phyloP scores from a whole-genome alignment of 2,888 invertebrate species.

The Drosophila sordidula region DNA sequence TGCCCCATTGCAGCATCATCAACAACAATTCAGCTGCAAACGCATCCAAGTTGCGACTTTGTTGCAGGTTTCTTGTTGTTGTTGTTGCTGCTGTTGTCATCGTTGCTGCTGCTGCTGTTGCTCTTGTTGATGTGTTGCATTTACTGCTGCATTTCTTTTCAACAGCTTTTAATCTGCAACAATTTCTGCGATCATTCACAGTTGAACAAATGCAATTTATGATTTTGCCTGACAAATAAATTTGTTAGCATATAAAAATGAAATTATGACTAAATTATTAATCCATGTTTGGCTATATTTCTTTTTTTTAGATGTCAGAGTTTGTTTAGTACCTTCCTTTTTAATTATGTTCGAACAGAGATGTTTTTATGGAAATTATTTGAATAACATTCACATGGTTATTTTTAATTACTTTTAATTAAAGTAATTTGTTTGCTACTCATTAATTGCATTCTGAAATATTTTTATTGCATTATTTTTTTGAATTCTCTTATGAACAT shows the following conservation, averaged over 20 bases:
- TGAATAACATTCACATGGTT: too few relatives aligned
- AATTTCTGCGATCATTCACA: constrained; percentile 56
- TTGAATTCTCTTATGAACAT: not conserved
- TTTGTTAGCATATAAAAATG: not conserved
- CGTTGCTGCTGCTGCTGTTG: constrained; percentile 42
- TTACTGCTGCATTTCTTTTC: constrained; percentile 46
- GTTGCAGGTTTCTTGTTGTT: constrained; percentile 18
- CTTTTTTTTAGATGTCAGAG: too few relatives aligned
- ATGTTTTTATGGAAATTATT: too few relatives aligned
- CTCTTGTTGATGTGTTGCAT: constrained; percentile 66
- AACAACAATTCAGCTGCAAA: constrained; percentile 45
- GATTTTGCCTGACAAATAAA: not conserved
- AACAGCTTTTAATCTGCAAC: constrained; percentile 50
- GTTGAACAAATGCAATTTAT: constrained; percentile 25
- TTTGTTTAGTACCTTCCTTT: too few relatives aligned
- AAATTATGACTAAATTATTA: not conserved
- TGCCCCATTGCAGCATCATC: constrained; percentile 53
- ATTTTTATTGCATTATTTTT: too few relatives aligned
- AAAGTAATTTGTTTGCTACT: too few relatives aligned
- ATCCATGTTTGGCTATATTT: too few relatives aligned
- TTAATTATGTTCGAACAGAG: too few relatives aligned
- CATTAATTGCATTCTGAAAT: too few relatives aligned
- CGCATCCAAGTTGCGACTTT: constrained; percentile 54
- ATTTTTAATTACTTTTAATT: too few relatives aligned
- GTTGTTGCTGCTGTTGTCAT: constrained; percentile 17